These are phyloP conservation scores for Molossus alvarezi DNA, from an alignment of 2,797 vertebrate species.

Conservation along the genomic window DNA sequence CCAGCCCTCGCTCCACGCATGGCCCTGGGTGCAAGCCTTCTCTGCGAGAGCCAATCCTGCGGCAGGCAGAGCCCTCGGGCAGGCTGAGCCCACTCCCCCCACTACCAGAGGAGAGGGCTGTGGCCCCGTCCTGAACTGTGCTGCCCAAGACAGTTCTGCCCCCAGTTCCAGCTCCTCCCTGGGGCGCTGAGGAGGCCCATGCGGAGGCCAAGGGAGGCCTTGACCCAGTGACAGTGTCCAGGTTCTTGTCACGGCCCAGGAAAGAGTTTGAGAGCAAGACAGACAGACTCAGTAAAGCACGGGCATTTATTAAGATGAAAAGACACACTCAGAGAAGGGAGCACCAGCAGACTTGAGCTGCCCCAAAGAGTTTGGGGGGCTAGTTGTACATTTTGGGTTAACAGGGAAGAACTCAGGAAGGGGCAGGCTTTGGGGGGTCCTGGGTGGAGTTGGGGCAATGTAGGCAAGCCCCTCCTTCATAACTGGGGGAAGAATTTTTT, in stretches of 20 bases:
- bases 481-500: neutral
- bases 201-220: neutral
- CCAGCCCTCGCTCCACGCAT: neutral
- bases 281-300: neutral
- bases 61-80: neutral
- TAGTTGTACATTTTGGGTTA: neutral
- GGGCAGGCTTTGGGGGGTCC: neutral
- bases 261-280: neutral
- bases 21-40: neutral
- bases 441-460: neutral
- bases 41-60: neutral
- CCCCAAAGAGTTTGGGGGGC: neutral
- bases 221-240: neutral
- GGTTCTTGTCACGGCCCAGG: neutral
- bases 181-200: neutral
- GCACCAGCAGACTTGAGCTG: neutral
- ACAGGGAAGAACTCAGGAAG: neutral
- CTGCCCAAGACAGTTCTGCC: neutral
- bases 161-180: fast-evolving
- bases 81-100: too few species aligned
- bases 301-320: neutral
- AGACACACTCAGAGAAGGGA: neutral
- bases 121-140: neutral
- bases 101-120: neutral
- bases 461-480: neutral